Evolutionary conservation across 1,140 invertebrate genomes (phyloP).

Genomic region (Heliconius himera): DNA sequence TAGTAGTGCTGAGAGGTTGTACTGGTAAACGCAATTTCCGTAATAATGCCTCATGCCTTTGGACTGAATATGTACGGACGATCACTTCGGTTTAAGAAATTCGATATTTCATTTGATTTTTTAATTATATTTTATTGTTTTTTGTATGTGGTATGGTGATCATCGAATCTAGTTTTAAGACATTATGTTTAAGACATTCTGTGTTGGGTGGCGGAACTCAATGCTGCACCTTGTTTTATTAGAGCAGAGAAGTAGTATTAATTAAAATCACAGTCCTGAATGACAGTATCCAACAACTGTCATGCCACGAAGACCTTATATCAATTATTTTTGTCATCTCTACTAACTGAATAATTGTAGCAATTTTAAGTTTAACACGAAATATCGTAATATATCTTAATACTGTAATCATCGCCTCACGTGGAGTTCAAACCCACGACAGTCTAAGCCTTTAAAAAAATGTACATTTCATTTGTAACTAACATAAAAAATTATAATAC

Average conservation of each 20-base stretch:
- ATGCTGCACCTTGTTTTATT: background rate
- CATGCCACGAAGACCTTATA: no score
- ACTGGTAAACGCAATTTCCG: slow-evolving; percentile 41
- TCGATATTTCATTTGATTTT: background rate
- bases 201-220: background rate
- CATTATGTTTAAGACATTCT: background rate
- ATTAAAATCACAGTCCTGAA: background rate
- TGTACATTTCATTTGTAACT: no score
- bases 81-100: background rate
- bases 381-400: no score
- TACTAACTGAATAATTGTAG: no score
- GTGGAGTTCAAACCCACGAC: no score
- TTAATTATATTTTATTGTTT: background rate
- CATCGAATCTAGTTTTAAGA: background rate
- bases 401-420: no score
- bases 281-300: no score
- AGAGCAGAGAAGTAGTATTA: background rate
- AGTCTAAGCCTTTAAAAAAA: no score
- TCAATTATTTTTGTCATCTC: no score
- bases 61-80: slow-evolving; percentile 16
- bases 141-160: background rate
- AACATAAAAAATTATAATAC: no score
- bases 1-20: slow-evolving; percentile 30
- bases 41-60: slow-evolving; percentile 39
- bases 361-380: no score